Evolutionary conservation across 2,113 vertebrate species (phyloP), one percentile per base, ranked within the genome.

Genomic region (Herpailurus yagouaroundi): DNA sequence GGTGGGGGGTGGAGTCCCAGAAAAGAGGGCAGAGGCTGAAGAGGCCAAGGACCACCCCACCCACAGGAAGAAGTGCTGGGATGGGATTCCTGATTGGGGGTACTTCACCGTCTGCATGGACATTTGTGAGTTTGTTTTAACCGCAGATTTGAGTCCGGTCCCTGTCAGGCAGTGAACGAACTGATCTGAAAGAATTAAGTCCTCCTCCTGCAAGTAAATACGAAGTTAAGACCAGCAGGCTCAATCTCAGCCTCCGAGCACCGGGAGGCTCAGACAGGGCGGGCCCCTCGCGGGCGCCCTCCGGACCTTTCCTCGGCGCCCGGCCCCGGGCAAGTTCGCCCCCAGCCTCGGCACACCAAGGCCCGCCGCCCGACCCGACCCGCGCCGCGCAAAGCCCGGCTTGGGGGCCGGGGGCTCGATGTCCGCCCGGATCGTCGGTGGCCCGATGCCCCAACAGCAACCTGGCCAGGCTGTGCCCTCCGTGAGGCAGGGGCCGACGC

Each of bases 291-390:
- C 79, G 19, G 83, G 88, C 14, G 11, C 6, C 45, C 88, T 83
- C 84, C 89, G 41, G 48, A 95, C 91, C 68, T 36, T 71, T 87
- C 88, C 90, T 96, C 29, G 38, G 85, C 80, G 69, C 7, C 27
- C 57, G 23, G 29, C 74, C 79, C 86, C 21, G 12, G 55, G 73
- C 73, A 74, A 95, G 71, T 38, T 48, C 21, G 0, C 1, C 82
- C 86, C 83, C 36, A 33, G 57, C 27, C 16, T n/a, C 18, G 74
- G 89, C 88, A 36, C 9, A 55, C 52, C 68, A 50, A 91, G 57
- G 74, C 83, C 77, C 83, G 77, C 48, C 38, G 18, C 55, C 81
- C 21, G 4, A 14, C 64, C 52, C 10, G 25, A 21, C 64, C 52
- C 10, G 25, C 9, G 12, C 31, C 0, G 69, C 8, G 0, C 25